Evolutionary conservation across 2,113 vertebrate species (phyloP).

Genomic region (Callionymus lyra): DNA sequence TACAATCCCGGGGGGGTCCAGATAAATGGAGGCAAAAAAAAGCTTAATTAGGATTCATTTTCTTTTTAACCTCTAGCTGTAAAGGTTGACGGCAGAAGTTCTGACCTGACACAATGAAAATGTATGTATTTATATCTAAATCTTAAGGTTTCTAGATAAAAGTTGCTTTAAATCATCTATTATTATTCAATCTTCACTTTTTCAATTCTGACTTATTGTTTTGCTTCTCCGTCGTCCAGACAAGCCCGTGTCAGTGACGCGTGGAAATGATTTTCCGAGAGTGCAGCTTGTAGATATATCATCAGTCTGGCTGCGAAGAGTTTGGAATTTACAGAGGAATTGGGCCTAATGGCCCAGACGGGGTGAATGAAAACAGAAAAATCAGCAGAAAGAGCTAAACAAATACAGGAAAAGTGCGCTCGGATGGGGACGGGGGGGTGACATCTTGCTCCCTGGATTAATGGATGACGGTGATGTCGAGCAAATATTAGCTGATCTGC

Average conservation of each 20-base stretch:
- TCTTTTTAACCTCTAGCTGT: too few relatives aligned
- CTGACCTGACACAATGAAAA: too few relatives aligned
- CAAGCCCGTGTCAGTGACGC: slow-evolving; percentile 21
- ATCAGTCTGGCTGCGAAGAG: slow-evolving; percentile 32
- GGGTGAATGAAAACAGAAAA: slow-evolving; percentile 30
- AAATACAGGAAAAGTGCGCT: slow-evolving; percentile 11
- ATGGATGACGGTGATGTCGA: too few relatives aligned
- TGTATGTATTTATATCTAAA: too few relatives aligned
- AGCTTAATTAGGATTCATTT: too few relatives aligned
- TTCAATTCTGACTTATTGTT: too few relatives aligned
- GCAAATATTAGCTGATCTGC: neutral
- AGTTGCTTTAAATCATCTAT: too few relatives aligned
- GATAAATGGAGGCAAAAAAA: too few relatives aligned
- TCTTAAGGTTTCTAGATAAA: too few relatives aligned
- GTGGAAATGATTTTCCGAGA: slow-evolving; percentile 37
- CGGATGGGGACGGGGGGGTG: neutral
- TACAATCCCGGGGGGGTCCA: too few relatives aligned
- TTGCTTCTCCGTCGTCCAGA: slow-evolving; percentile 11
- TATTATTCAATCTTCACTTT: too few relatives aligned
- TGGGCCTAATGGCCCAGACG: slow-evolving; percentile 47
- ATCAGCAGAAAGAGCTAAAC: slow-evolving; percentile 12
- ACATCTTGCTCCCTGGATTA: neutral
- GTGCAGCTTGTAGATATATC: slow-evolving; percentile 34
- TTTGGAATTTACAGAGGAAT: slow-evolving; percentile 46
- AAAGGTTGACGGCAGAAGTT: too few relatives aligned